A percentile compares a stretch with the other conserved stretches of the same genome.
Conservation (phyloP, 2,113 vertebrate genomes). For the Muntiacus reevesi region DNA sequence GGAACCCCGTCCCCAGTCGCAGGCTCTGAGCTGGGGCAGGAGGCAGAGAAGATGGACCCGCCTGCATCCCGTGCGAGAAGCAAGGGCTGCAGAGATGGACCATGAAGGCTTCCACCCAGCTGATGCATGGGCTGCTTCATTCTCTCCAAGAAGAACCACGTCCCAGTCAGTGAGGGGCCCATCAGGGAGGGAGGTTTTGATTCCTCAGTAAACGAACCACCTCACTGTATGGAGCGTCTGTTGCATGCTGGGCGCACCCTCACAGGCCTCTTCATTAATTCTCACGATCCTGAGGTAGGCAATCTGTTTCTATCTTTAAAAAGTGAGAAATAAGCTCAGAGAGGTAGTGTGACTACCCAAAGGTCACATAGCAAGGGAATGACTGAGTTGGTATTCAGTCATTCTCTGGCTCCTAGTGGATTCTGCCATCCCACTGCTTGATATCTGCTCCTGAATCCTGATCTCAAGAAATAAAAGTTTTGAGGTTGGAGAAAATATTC, state of each 20-base stretch:
- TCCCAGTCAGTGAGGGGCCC: neutral
- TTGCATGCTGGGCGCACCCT: neutral
- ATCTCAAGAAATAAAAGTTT: neutral
- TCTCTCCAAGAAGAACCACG: neutral
- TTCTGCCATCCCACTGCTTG: neutral
- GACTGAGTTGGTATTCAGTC: neutral
- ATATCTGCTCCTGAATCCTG: neutral
- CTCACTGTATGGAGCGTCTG: neutral
- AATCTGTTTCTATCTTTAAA: neutral
- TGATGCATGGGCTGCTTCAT: accelerated
- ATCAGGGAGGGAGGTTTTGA: neutral
- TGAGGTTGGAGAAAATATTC: neutral
- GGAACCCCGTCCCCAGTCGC: neutral
- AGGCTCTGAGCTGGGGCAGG: neutral
- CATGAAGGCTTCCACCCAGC: neutral
- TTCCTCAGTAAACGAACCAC: neutral
- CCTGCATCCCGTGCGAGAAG: neutral
- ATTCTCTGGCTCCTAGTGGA: neutral
- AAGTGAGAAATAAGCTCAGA: neutral
- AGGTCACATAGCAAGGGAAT: neutral
- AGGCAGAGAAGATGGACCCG: neutral
- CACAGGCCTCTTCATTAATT: neutral
- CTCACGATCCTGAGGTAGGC: neutral
- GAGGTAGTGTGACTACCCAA: neutral
- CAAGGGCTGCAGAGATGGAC: neutral